Evolutionary conservation across 2,888 invertebrate genomes (phyloP).

Genomic region (Aproaerema taeniolella): DNA sequence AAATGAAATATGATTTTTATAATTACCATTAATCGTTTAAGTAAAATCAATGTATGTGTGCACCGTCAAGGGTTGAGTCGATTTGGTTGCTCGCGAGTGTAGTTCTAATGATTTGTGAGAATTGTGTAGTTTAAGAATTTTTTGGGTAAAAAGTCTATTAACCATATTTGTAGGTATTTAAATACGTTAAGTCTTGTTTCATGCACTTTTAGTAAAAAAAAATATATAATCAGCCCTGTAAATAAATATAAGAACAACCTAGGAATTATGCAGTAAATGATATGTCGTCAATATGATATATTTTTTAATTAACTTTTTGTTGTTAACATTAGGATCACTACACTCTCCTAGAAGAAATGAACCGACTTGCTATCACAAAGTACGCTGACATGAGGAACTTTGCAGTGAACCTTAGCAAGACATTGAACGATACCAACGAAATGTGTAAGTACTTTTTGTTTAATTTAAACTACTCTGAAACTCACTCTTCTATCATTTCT

Average conservation of each 20-base stretch:
- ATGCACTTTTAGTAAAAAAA: background rate
- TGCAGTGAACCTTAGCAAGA: conserved; percentile 87
- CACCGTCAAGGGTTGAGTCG: too few species aligned
- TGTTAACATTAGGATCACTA: conserved; percentile 88
- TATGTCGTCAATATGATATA: background rate
- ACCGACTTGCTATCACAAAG: conserved; percentile 91
- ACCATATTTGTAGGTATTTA: background rate
- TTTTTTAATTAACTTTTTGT: background rate
- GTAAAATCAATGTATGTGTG: too few species aligned
- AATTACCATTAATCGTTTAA: too few species aligned
- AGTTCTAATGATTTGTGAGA: too few species aligned
- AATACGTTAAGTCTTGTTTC: background rate
- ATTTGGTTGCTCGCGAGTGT: too few species aligned
- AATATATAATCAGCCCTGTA: background rate
- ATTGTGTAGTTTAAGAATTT: background rate
- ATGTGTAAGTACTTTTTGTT: conserved; percentile 78
- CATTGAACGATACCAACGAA: conserved; percentile 88
- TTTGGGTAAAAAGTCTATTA: background rate
- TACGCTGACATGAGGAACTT: conserved; percentile 94
- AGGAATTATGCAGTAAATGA: background rate
- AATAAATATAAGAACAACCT: background rate
- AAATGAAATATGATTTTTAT: too few species aligned
- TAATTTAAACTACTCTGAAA: background rate
- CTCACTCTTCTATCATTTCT: background rate
- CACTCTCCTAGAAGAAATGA: conserved; percentile 94